Evolutionary conservation across 2,888 invertebrate genomes (phyloP), one percentile per base, ranked within the genome.

Genomic region (Saturnia pavonia): DNA sequence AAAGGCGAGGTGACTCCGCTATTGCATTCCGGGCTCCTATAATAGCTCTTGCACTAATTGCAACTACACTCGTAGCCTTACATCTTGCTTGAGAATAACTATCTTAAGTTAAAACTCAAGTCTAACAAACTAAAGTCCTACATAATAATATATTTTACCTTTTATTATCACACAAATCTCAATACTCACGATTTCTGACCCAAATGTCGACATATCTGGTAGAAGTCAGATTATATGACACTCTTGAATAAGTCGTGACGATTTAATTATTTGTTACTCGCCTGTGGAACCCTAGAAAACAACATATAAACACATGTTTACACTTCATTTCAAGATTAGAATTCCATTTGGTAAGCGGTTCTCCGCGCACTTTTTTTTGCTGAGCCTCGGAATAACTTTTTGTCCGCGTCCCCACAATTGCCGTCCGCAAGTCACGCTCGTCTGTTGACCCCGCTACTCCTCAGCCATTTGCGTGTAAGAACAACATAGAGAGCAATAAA

Each of bases 401-500:
- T 65, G 9, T 16, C n/a, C 68, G 54, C 54, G 54, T 40, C 68
- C 48, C 19, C 45, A 43, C 45, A 60, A 43, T 65, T 40, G 60
- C 16, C 42, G 45, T 63, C 69, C 25, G 68, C 54, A 54, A 40
- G 69, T 69, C 69, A 65, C 51, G 19, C 40, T 12, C 57, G 70
- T 27, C 71, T 68, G 65, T 71, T 71, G 68, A 71, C 71, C 71
- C 65, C 71, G 68, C 68, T 22, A 42, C 60, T 70, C 65, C 65
- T 65, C 40, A 68, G 27, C 40, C 43, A 43, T 71, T 68, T 71
- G 54, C 68, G 63, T 65, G 70, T 48, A 27, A 70, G 65, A 40
- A 40, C 65, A 76, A 74, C 75, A 77, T 71, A 72, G 71, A 72
- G 80, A 80, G 78, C 81, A 79, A 83, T 87, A 87, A 85, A 86